These are phyloP conservation scores for Cyclargus thomasi DNA, from an alignment of 1,140 invertebrate species.

Conservation along the genomic window DNA sequence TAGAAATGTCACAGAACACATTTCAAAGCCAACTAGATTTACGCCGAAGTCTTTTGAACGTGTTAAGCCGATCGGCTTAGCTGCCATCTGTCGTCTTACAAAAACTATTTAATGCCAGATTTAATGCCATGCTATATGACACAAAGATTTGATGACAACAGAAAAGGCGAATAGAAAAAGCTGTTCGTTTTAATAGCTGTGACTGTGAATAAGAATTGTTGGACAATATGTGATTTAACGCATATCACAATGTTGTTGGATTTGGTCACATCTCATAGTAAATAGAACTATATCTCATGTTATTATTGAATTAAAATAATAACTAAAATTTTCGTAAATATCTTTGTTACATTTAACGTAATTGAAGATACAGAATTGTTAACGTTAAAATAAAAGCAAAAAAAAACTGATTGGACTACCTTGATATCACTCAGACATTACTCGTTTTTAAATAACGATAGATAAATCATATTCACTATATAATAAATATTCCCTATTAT, in stretches of 20 bases:
- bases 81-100: not conserved
- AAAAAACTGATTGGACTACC: no score
- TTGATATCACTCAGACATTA: no score
- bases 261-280: no score
- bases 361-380: no score
- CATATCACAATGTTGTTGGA: not conserved
- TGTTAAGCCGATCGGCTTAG: not conserved
- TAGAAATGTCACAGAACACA: not conserved
- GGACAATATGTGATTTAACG: not conserved
- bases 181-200: not conserved
- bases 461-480: no score
- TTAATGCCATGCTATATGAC: not conserved
- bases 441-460: no score
- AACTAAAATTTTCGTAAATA: no score
- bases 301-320: no score
- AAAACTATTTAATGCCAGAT: not conserved
- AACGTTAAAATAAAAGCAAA: no score
- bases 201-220: not conserved
- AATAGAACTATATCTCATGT: no score
- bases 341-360: no score
- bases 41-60: not conserved
- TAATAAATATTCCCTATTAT: no score
- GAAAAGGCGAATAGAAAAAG: constrained; percentile 3
- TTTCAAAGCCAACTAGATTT: not conserved
- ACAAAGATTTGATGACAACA: not conserved